Evolutionary conservation across 2,888 invertebrate genomes (phyloP), one percentile per base, ranked within the genome.

Genomic region (Drosophila ezoana): DNA sequence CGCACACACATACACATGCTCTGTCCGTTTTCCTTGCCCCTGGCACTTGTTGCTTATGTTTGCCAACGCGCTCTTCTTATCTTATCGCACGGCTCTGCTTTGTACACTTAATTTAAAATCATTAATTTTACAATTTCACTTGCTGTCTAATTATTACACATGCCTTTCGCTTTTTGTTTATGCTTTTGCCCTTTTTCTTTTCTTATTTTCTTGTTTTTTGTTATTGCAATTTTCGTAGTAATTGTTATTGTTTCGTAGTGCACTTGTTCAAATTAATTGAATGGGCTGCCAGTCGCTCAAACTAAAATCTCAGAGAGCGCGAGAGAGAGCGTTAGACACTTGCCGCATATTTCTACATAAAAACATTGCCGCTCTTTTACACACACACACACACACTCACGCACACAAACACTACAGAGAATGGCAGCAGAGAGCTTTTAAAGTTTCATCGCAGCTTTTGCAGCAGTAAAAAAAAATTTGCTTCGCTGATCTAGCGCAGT

Each of bases 221-320:
- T 54, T 71, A 54, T 71, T 71, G 63, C 60, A 51, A 47, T 72
- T 69, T 72, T 76, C 54, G 65, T 79, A 69, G 69, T 72, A 69
- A 75, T 84, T 79, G 79, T 81, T 87, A 61, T 87, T 75, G 71
- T 87, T 82, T 85, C 72, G 65, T 58, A 72, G 70, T 87, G 86
- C 85, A 85, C 85, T 85, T 87, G 85, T 83, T 85, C 79, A 84
- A 84, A 81, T 81, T 81, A 81, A 84, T 84, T 84, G 85, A 83
- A 79, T 79, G 79, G 65, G 57, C 54, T 53, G 65, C 18, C 53
- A 63, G 63, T 68, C 63, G 71, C 72, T 78, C 72, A 72, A 65
- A 43, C 40, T 45, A 37, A 38, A 28, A 41, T 54, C 45, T 44
- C 49, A 4, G 51, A 72, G 58, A 45, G 48, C 18, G 43, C 13